Conservation (phyloP, 2,797 vertebrate species). For the Hydrocynus forskahlii region DNA sequence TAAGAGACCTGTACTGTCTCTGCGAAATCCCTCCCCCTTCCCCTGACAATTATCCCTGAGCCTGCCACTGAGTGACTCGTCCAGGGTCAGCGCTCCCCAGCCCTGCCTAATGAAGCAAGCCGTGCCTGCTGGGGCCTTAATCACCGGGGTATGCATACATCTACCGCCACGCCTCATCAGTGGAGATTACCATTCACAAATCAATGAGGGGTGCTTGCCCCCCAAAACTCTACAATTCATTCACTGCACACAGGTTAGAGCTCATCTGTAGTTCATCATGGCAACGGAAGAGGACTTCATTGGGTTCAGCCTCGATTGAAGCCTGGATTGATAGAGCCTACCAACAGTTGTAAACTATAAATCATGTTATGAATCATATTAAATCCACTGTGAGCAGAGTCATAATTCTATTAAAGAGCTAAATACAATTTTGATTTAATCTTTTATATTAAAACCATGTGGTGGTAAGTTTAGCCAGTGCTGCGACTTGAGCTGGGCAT, state of each 20-base stretch:
- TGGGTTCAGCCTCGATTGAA: constrained; percentile 24
- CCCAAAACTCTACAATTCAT: constrained; percentile 73
- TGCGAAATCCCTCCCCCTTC: constrained; percentile 67
- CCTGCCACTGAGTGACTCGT: constrained; percentile 50
- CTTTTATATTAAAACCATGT: constrained; percentile 52
- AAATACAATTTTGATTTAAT: constrained; percentile 51
- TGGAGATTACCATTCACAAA: constrained; percentile 78
- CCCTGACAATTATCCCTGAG: constrained; percentile 74
- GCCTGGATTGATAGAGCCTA: constrained; percentile 20
- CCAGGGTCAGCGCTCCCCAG: constrained; percentile 51
- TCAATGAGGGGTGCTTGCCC: constrained; percentile 74
- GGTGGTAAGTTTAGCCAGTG: constrained; percentile 35
- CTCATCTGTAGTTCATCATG: constrained; percentile 30
- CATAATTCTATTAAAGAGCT: constrained; percentile 49
- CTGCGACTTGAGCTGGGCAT: constrained; percentile 39
- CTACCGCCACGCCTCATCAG: constrained; percentile 80
- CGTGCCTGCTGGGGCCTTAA: constrained; percentile 71
- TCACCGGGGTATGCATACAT: constrained; percentile 77
- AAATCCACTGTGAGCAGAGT: constrained; percentile 29
- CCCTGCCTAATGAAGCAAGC: constrained; percentile 73
- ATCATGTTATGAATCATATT: constrained; percentile 41
- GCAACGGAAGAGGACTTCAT: background rate
- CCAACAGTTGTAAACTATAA: constrained; percentile 37
- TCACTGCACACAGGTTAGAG: constrained; percentile 36
- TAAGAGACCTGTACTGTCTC: constrained; percentile 60